phyloP scores from a whole-genome alignment of 2,113 vertebrate species.

The Cepphus grylle region DNA sequence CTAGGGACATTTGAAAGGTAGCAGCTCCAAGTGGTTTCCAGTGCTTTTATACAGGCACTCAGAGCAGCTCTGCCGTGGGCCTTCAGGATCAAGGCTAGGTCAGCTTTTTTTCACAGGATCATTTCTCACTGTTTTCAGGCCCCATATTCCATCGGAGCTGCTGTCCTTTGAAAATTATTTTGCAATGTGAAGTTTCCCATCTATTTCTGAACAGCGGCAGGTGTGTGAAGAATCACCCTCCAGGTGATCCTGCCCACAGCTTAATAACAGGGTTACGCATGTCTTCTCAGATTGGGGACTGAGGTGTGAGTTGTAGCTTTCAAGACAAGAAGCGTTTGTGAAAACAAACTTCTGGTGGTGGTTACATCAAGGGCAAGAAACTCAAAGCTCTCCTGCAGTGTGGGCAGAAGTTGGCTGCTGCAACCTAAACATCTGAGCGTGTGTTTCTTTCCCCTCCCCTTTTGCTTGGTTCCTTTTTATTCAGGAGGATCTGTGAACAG shows the following conservation, averaged over 20 bases:
- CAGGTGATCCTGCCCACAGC: slow-evolving; percentile 39
- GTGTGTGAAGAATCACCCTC: slow-evolving; percentile 15
- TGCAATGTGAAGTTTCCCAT: not conserved
- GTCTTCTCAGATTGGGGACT: slow-evolving; percentile 10
- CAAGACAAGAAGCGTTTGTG: not conserved
- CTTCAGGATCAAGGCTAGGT: not conserved
- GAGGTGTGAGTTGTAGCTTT: slow-evolving; percentile 31
- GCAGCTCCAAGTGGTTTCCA: not conserved
- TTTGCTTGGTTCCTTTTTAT: not conserved
- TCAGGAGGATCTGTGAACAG: not conserved
- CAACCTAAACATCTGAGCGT: not conserved
- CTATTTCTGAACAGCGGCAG: not conserved
- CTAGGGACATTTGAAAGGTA: not conserved
- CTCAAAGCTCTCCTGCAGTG: not conserved
- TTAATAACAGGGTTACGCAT: slow-evolving; percentile 2
- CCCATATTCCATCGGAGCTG: not conserved
- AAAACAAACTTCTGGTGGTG: slow-evolving; percentile 42
- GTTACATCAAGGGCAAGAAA: slow-evolving; percentile 34
- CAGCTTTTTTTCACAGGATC: not conserved
- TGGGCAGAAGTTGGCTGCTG: slow-evolving; percentile 1
- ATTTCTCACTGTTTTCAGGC: not conserved
- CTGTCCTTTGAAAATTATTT: not conserved
- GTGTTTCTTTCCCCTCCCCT: not conserved
- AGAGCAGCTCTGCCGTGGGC: too few relatives aligned
- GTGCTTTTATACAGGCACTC: not conserved